These are phyloP conservation scores for Clytia hemisphaerica DNA, from an alignment of 30 jellyfish, hydroid and myxozoan genomes.

Conservation along the genomic window DNA sequence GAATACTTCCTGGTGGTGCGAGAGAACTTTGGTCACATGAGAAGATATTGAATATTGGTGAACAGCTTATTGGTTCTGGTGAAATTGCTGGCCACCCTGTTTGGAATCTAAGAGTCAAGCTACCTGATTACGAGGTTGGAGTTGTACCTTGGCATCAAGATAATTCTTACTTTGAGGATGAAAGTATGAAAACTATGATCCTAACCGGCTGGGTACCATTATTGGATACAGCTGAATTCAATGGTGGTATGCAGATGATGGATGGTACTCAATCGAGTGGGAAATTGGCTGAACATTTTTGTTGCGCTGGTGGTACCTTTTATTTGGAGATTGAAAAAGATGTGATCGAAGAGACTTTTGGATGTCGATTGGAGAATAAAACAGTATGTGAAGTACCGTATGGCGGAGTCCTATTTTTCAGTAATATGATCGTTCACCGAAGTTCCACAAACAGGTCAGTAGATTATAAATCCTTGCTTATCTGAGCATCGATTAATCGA, in stretches of 20 bases:
- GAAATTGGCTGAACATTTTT: constrained; percentile 28
- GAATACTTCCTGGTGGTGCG: constrained; percentile 5
- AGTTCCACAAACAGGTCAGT: too few species aligned
- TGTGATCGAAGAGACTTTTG: constrained; percentile 21
- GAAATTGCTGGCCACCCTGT: constrained; percentile 56
- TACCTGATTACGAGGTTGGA: neutral
- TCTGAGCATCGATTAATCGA: too few species aligned
- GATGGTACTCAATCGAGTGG: constrained; percentile 37
- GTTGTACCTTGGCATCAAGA: constrained; percentile 10
- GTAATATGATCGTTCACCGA: constrained; percentile 34
- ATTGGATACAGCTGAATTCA: constrained; percentile 23
- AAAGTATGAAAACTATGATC: constrained; percentile 17
- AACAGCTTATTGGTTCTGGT: constrained; percentile 50
- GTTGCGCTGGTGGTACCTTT: constrained; percentile 65
- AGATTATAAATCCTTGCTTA: too few species aligned
- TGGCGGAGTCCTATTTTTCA: constrained; percentile 40
- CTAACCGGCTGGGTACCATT: constrained; percentile 67
- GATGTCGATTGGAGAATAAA: neutral
- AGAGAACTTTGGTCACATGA: constrained; percentile 38
- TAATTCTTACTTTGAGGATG: constrained; percentile 38
- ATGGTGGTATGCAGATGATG: constrained; percentile 57
- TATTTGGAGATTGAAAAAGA: constrained; percentile 35
- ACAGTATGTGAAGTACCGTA: constrained; percentile 43
- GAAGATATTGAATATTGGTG: constrained; percentile 38
- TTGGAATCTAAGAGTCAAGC: constrained; percentile 48